Base-by-base conservation (phyloP, 1,140 invertebrate species). In the Caenorhabditis briggsae region DNA sequence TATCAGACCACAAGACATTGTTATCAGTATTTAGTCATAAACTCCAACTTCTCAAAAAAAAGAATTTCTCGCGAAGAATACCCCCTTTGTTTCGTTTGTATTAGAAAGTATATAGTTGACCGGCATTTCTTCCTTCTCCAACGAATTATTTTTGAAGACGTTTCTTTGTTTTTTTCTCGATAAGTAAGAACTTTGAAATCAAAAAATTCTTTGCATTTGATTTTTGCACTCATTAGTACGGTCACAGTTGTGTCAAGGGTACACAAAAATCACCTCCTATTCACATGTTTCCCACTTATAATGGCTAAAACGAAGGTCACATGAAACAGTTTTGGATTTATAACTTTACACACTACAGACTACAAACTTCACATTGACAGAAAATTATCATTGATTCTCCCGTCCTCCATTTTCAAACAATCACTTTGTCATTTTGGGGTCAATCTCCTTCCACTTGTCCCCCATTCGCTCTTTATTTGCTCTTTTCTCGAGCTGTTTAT, bases 401-500 rank as follows among this genome's bases (percentile, higher is more conserved):
- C n/a, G n/a, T n/a, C n/a, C n/a, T n/a, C 11, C 46, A 9, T n/a
- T 70, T 70, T 70, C 41, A 46, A 70, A 41, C 41, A 70, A 58
- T 58, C 56, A 58, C 56, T 58, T n/a, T 58, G 70, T 78, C 70
- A 53, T 20, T 78, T 53, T 50, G 11, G 5, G 70, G 46, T 50
- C n/a, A 53, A 50, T 78, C 70, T 5, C 12, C 11, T 78, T 50
- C 3, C 20, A 59, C 14, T 59, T 59, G 14, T 59, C 33, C 33
- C 33, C 59, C 59, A 14, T 20, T n/a, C 12, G 7, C 46, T 53
- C 20, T 78, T 53, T 78, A 78, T 78, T 78, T 78, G 70, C 46
- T 78, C 70, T 48, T 78, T 78, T 53, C 20, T 50, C 46, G 46
- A 50, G 43, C n/a, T 53, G 70, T 78, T 50, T 78, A 53, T 78